Evolutionary conservation across 53 echinoderm and acorn worm genomes (phyloP), one percentile per base, ranked within the genome.

Genomic region (Echinometra lucunter): DNA sequence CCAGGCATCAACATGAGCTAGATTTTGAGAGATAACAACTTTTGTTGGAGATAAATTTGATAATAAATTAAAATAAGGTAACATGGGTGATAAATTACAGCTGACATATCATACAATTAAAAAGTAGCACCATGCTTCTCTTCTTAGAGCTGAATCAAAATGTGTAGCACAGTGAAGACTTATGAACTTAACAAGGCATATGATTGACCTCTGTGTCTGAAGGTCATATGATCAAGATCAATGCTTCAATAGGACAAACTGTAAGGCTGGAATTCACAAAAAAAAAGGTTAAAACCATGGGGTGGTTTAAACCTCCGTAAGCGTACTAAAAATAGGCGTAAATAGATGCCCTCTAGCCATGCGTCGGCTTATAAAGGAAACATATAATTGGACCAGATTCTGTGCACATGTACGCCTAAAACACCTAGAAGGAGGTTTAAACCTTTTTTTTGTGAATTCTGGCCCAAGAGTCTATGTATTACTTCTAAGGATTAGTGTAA

Each of bases 111-210:
- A 47, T 83, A 85, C 85, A 85, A 85, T 85, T 85, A 85, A 85
- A 85, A 81, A n/a, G 42, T 85, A 85, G 85, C 85, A 85, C 85
- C 85, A 85, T 85, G 85, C 42, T 78, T 47, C 9, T 56, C 13
- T 38, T n/a, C 21, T n/a, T 49, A 85, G 85, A 10, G 49, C 49
- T 49, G 49, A 47, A 53, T 49, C 85, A 35, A 42, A 78, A 78
- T 38, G 19, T 78, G 42, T 42, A 42, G 78, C 74, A 42, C 21
- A 23, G 78, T 42, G 69, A 66, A 66, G 27, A 15, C 63, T 21
- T 63, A 63, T 3, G 0, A 28, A 27, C 66, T n/a, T 74, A 37
- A 12, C 74, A 16, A 37, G 74, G 53, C 53, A 9, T 53, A 11
- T 7, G 10, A 74, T n/a, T 30, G 70, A 70, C 70, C 74, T 2